phyloP scores from a whole-genome alignment of 2,113 vertebrate species.

The Pithys albifrons region DNA sequence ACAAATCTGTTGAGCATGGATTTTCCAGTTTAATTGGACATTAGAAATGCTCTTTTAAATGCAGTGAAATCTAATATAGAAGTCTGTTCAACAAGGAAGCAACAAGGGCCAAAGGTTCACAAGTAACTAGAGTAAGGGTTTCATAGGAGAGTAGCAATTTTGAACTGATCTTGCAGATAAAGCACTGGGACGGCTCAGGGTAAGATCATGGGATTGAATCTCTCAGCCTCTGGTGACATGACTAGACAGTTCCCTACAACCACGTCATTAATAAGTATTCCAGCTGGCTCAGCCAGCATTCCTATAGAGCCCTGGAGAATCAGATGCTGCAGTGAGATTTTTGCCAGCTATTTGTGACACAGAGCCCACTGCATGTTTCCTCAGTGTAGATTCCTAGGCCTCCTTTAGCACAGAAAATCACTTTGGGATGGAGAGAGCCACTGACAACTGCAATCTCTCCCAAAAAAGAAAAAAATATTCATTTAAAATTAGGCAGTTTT shows the following conservation, averaged over 20 bases:
- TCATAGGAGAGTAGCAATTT: neutral
- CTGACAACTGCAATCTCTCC: neutral
- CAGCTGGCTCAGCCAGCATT: neutral
- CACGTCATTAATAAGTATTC: neutral
- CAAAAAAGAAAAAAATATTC: neutral
- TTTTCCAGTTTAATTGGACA: slow-evolving; percentile 30
- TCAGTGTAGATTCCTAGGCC: neutral
- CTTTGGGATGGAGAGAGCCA: neutral
- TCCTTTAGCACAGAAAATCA: neutral
- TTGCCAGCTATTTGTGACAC: neutral
- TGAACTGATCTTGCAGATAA: neutral
- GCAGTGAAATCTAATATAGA: neutral
- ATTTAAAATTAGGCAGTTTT: neutral
- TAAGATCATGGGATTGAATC: neutral
- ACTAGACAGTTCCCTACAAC: neutral
- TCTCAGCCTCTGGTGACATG: neutral
- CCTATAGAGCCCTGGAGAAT: neutral
- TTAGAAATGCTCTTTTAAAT: slow-evolving; percentile 5
- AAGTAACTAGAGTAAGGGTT: neutral
- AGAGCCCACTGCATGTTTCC: neutral
- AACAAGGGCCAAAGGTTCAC: neutral
- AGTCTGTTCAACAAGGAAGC: neutral
- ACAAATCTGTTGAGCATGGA: slow-evolving; percentile 1
- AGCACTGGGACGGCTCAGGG: neutral
- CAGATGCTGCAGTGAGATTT: neutral